Evolutionary conservation across 2,888 invertebrate genomes (phyloP).

Genomic region (Diplazon laetatorius): DNA sequence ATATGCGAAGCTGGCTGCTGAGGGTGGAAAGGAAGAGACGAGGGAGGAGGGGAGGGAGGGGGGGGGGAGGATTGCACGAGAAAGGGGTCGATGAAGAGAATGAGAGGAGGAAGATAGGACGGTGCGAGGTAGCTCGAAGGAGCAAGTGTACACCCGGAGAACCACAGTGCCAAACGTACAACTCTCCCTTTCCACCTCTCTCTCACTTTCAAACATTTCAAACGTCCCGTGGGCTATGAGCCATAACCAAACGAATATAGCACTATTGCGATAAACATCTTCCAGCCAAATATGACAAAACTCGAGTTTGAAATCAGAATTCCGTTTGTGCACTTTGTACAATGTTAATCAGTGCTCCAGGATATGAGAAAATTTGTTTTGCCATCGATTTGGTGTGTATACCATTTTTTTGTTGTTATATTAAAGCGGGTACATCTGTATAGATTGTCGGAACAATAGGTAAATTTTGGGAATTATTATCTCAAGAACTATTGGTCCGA

Average conservation of each 20-base stretch:
- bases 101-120: constrained; percentile 19
- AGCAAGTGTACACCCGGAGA: neutral
- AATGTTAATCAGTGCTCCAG: too few relatives aligned
- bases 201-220: constrained; percentile 51
- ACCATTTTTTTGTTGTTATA: too few relatives aligned
- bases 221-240: constrained; percentile 36
- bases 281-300: neutral
- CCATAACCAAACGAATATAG: too few relatives aligned
- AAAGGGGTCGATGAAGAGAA: constrained; percentile 10
- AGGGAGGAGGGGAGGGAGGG: constrained; percentile 39
- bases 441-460: too few relatives aligned
- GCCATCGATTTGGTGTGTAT: too few relatives aligned
- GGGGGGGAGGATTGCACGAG: neutral
- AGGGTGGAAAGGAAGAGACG: constrained; percentile 36
- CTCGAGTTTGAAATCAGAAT: constrained; percentile 18
- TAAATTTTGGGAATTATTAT: too few relatives aligned
- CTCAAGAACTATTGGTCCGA: too few relatives aligned
- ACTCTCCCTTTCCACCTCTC: constrained; percentile 37
- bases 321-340: too few relatives aligned
- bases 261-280: too few relatives aligned
- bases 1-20: constrained; percentile 53
- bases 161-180: neutral
- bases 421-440: too few relatives aligned
- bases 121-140: neutral
- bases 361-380: too few relatives aligned